Base-by-base conservation (phyloP, 2,888 invertebrate species). In the Phaedon cochleariae region DNA sequence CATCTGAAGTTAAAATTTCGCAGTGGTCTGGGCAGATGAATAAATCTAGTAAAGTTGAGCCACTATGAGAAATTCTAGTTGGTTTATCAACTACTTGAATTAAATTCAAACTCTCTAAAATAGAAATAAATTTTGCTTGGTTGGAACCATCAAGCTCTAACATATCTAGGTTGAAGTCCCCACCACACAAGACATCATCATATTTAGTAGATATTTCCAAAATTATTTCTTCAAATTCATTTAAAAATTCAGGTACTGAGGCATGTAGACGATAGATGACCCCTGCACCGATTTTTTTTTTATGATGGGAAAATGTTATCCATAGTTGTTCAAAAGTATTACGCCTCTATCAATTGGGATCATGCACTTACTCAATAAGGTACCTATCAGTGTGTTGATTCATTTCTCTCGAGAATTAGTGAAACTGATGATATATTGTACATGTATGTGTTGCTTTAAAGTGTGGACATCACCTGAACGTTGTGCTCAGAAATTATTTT, bases 401-500 rank as follows among this genome's bases (percentile, higher is more conserved):
- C n/a, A n/a, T n/a, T n/a, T n/a, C n/a, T n/a, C n/a, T n/a, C n/a
- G n/a, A n/a, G n/a, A n/a, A n/a, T n/a, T n/a, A n/a, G n/a, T n/a
- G n/a, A n/a, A n/a, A n/a, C n/a, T n/a, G n/a, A n/a, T n/a, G n/a
- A n/a, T n/a, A n/a, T n/a, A n/a, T n/a, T n/a, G n/a, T n/a, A n/a
- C n/a, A n/a, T 17, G 52, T 26, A 12, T 52, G 52, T 29, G 26
- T 29, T 52, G 52, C 52, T 52, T 29, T 26, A 52, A 26, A 52
- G 29, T 52, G 52, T 21, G n/a, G 26, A 52, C 18, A 52, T 52
- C 52, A 52, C 52, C 26, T 52, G 52, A 52, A 26, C 52, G 26
- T 29, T 52, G 52, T 26, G 29, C 26, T 52, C 6, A 52, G 52
- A 52, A 52, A 52, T 29, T 18, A 52, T 52, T 52, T 18, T 22